Conservation (phyloP, 2,888 invertebrate species). For the Phrixothrix hirtus region DNA sequence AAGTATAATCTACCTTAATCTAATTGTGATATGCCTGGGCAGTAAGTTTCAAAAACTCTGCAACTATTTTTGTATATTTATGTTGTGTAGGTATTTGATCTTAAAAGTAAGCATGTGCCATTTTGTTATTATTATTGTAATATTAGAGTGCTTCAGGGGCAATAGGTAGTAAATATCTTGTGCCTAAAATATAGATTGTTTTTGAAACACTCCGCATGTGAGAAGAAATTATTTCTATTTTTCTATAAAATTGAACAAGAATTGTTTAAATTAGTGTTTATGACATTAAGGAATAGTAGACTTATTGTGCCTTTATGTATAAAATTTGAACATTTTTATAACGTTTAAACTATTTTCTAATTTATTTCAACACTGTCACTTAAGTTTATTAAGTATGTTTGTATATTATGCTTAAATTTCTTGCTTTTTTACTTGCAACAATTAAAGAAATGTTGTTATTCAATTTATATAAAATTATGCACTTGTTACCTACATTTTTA, state of each 20-base stretch:
- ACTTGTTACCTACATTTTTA: conserved; percentile 44
- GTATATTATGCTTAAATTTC: conserved; percentile 18
- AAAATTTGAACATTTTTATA: conserved; percentile 6
- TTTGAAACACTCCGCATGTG: neutral
- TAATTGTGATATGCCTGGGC: conserved; percentile 31
- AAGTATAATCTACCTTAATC: conserved; percentile 26
- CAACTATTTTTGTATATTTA: conserved; percentile 29
- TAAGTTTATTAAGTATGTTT: conserved; percentile 12
- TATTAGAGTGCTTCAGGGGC: neutral
- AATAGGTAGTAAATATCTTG: no score
- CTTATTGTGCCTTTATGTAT: conserved; percentile 12
- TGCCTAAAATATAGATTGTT: neutral
- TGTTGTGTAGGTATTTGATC: conserved; percentile 19
- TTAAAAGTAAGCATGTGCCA: conserved; percentile 26
- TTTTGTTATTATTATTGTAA: conserved; percentile 25
- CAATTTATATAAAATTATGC: conserved; percentile 31
- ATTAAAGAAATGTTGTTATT: conserved; percentile 18
- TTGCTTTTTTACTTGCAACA: conserved; percentile 20
- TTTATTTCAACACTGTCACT: conserved; percentile 9
- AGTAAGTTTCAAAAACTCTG: conserved; percentile 27
- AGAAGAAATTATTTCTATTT: conserved; percentile 22
- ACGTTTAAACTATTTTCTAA: conserved; percentile 11
- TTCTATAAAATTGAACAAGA: conserved; percentile 18
- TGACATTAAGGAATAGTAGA: neutral
- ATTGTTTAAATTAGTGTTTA: conserved; percentile 9